Evolutionary conservation across 2,113 vertebrate genomes (phyloP), one percentile per base, ranked within the genome.

Genomic region (Austrofundulus limnaeus): DNA sequence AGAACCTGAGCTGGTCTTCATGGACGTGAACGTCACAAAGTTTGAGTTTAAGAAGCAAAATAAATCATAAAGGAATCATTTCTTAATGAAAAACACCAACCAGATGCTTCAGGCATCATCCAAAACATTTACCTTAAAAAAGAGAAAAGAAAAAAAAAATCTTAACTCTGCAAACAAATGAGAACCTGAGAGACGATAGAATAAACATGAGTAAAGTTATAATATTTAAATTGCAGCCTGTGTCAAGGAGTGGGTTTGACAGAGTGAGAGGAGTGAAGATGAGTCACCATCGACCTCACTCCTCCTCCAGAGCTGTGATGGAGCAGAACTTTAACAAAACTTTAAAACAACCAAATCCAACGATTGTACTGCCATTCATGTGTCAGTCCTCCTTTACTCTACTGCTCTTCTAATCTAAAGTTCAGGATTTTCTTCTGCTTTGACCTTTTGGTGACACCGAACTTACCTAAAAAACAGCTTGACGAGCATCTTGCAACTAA

Each of bases 221-320:
- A 57, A 63, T 58, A 67, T 71, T 63, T 57, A 61, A 67, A 56
- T 63, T 50, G 42, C 49, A 63, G 48, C 50, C 42, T 34, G 2
- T 70, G 31, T 61, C 49, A 54, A 69, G 58, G 48, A 77, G 78
- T 65, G 66, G 66, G 73, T 52, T 65, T 58, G 53, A 28, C 66
- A 31, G 34, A 64, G 43, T 3, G 24, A 41, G 57, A 61, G 67
- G 61, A 79, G 46, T 68, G 28, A 72, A 67, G 54, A 70, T 77
- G 71, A 78, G 41, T 81, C 79, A 66, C 52, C 8, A 24, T 57
- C 21, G 24, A 77, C 69, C 60, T 66, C 56, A 62, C 51, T 63
- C 67, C 38, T 83, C 80, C 77, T 70, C 61, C 69, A 72, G 46
- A 66, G 55, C 42, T 41, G 46, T 70, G 64, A 38, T 54, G 37